A percentile compares a stretch with the other conserved stretches of the same genome.
phyloP scores from a whole-genome alignment of 2,113 vertebrate genomes.

The Petroica traversi region DNA sequence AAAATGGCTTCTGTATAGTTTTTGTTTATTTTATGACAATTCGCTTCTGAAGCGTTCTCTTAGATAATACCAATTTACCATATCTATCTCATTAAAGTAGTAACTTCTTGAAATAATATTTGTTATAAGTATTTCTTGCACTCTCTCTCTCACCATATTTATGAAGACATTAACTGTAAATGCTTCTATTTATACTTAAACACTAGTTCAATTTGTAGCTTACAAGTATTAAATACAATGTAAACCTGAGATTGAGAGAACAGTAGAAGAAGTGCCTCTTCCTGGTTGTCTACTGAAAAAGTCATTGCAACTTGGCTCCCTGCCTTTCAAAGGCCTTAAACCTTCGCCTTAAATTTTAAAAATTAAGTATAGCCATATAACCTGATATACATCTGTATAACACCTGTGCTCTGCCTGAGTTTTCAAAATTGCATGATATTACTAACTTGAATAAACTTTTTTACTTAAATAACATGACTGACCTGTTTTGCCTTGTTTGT shows the following conservation, averaged over 20 bases:
- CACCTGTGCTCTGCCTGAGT: neutral
- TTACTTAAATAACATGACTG: neutral
- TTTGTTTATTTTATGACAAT: neutral
- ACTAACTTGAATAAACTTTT: neutral
- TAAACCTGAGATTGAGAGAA: neutral
- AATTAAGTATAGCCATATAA: neutral
- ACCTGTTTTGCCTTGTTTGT: neutral
- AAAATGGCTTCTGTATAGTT: neutral
- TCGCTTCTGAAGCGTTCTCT: neutral
- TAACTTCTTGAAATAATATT: neutral
- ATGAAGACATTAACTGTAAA: neutral
- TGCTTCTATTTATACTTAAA: neutral
- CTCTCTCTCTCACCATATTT: neutral
- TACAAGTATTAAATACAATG: neutral
- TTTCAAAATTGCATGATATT: neutral
- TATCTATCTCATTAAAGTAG: neutral
- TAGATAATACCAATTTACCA: neutral
- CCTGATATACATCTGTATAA: neutral
- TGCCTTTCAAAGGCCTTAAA: neutral
- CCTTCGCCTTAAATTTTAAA: neutral
- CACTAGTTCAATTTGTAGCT: neutral
- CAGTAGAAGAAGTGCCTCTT: neutral
- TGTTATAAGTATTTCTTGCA: neutral
- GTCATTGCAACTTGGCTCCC: neutral
- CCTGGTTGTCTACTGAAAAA: neutral